Base-by-base conservation (phyloP, 2,113 vertebrate genomes). In the Dicerorhinus sumatrensis region DNA sequence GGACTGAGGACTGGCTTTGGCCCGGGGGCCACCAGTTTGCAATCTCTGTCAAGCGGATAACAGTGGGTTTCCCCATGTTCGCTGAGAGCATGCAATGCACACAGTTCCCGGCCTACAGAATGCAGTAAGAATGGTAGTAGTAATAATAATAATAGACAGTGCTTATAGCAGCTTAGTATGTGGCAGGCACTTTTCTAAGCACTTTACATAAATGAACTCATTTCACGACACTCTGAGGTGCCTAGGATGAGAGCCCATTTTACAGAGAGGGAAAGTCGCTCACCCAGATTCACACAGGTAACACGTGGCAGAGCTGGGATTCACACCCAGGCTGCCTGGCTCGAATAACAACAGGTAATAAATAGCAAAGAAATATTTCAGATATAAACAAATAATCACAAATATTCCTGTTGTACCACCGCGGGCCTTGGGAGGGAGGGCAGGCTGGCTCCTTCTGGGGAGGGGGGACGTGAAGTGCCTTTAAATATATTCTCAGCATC, bases 71-170 rank as follows among this genome's bases (percentile, higher is more conserved):
- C 17, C 1, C 21, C 6, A 36, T 3, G 8, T 69, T 39, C 2
- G 2, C 4, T 20, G 62, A 25, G 13, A 60, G 18, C 5, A n/a
- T 2, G 25, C 0, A 1, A 25, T 39, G 33, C 10, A 0, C 18
- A 62, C 1, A 10, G 80, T 18, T 62, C 60, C 39, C 51, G 79
- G 51, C 18, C 48, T 25, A 76, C 13, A 39, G 48, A 51, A 48
- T 3, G 25, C 62, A 77, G 39, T 51, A 48, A 62, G 69, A 33
- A 67, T 67, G 72, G 69, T 23, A n/a, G 10, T 5, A 39, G 67
- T 8, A 9, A 42, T 23, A 27, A 73, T 46, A 14, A n/a, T 48
- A 7, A 63, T 1, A 75, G 56, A 36, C 56, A 23, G 39, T 62
- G 51, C 31, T 70, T 60, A 62, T 14, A 2, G 33, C 16, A 17